Conservation (phyloP, 92 coral and sea anemone species). For the Zoanthus sociatus region DNA sequence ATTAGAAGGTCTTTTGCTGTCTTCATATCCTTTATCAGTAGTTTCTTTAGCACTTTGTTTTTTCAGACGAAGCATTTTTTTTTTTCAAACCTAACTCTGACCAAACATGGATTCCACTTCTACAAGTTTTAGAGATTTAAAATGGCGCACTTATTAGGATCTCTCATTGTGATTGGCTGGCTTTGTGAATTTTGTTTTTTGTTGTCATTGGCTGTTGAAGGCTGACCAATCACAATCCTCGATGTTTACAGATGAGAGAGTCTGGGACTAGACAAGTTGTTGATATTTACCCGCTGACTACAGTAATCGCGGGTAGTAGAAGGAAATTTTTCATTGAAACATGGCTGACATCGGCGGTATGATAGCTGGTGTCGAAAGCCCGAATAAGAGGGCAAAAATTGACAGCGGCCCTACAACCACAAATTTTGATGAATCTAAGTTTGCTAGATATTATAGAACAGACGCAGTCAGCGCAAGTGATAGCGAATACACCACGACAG, state of each 20-base stretch:
- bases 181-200: constrained; percentile 47
- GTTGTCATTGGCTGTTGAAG: constrained; percentile 45
- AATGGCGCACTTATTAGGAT: constrained; percentile 70
- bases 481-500: constrained; percentile 87
- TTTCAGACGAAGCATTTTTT: constrained; percentile 55
- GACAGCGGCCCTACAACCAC: constrained; percentile 95
- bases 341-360: constrained; percentile 93
- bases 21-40: constrained; percentile 38
- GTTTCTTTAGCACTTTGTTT: constrained; percentile 51
- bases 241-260: constrained; percentile 38
- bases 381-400: constrained; percentile 99
- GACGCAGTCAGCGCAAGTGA: constrained; percentile 89
- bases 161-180: constrained; percentile 71
- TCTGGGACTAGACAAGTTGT: constrained; percentile 93
- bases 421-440: constrained; percentile 99
- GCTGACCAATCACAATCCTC: constrained; percentile 74
- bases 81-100: background rate
- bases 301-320: constrained; percentile 77
- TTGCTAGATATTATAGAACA: constrained; percentile 99
- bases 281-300: constrained; percentile 95
- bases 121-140: constrained; percentile 48
- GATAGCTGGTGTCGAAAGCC: constrained; percentile 98
- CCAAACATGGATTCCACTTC: constrained; percentile 26
- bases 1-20: constrained; percentile 54
- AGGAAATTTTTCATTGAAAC: constrained; percentile 89